A percentile compares a stretch with the other conserved stretches of the same genome.
Evolutionary conservation across 2,888 invertebrate species (phyloP).

Genomic region (Scelioninae gen. 1): DNA sequence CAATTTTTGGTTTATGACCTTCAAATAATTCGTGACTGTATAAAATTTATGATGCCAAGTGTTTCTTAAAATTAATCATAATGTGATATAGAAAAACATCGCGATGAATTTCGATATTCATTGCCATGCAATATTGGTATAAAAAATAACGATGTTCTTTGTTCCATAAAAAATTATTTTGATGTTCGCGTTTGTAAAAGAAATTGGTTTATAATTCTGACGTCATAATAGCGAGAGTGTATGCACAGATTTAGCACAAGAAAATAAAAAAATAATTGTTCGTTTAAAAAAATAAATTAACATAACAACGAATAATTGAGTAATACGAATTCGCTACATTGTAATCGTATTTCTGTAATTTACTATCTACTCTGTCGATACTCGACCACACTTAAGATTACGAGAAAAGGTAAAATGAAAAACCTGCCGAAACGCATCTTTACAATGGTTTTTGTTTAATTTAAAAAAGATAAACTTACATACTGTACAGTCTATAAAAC

Average conservation of each 20-base stretch:
- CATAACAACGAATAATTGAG: background rate
- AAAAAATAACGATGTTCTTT: constrained; percentile 49
- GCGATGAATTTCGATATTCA: constrained; percentile 38
- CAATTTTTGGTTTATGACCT: no score
- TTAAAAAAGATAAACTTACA: constrained; percentile 17
- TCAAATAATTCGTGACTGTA: no score
- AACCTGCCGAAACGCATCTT: background rate
- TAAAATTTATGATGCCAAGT: constrained; percentile 32
- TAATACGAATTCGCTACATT: background rate
- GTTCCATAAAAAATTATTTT: constrained; percentile 27
- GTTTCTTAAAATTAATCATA: constrained; percentile 49
- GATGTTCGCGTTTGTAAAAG: no score
- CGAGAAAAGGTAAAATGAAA: constrained; percentile 23
- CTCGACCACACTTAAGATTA: constrained; percentile 1
- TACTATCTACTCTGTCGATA: background rate
- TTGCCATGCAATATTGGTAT: constrained; percentile 38
- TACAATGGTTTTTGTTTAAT: constrained; percentile 11
- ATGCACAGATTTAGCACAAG: no score
- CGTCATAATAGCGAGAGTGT: no score
- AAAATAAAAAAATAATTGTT: no score
- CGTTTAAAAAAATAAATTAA: no score
- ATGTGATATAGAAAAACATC: constrained; percentile 41
- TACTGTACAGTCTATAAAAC: constrained; percentile 25
- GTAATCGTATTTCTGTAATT: no score
- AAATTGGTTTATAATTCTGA: no score